A percentile compares a stretch with the other conserved stretches of the same genome.
These are phyloP conservation scores for Tanaodytes sp. DNA, from an alignment of 2,888 invertebrate genomes.

Conservation along the genomic window DNA sequence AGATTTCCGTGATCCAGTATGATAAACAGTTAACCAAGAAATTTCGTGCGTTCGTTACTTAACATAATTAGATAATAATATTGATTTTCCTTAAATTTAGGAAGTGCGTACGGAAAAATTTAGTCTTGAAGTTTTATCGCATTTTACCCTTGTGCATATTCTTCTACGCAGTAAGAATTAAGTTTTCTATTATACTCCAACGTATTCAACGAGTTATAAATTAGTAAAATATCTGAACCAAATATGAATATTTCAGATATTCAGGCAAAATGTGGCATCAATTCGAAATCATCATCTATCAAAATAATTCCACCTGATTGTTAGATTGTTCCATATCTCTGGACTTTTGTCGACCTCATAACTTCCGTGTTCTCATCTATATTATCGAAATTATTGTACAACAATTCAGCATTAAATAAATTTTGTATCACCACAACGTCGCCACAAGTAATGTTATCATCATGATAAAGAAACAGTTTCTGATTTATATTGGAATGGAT, in stretches of 20 bases:
- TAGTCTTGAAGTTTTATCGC: no score
- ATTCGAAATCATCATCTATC: conserved; percentile 18
- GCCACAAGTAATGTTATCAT: conserved; percentile 34
- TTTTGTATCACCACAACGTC: conserved; percentile 16
- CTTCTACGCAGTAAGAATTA: conserved; percentile 11
- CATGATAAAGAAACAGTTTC: conserved; percentile 42
- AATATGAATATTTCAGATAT: conserved; percentile 12
- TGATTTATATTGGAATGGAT: no score
- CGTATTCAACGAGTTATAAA: conserved; percentile 2
- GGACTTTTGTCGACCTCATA: conserved; percentile 13
- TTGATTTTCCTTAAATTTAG: no score
- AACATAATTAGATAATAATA: no score
- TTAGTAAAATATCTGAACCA: background rate
- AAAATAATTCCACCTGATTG: conserved; percentile 30
- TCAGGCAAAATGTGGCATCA: conserved; percentile 1
- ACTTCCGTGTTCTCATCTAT: conserved; percentile 8
- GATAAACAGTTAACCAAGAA: no score
- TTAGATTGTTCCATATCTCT: conserved; percentile 28
- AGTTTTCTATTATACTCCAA: conserved; percentile 5
- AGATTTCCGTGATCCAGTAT: no score
- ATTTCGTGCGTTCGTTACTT: no score
- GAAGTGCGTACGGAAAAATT: no score
- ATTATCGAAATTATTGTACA: conserved; percentile 1
- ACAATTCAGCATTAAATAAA: conserved; percentile 12
- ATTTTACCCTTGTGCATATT: no score